Evolutionary conservation across 2,797 vertebrate species (phyloP).

Genomic region (Dryobates pubescens): DNA sequence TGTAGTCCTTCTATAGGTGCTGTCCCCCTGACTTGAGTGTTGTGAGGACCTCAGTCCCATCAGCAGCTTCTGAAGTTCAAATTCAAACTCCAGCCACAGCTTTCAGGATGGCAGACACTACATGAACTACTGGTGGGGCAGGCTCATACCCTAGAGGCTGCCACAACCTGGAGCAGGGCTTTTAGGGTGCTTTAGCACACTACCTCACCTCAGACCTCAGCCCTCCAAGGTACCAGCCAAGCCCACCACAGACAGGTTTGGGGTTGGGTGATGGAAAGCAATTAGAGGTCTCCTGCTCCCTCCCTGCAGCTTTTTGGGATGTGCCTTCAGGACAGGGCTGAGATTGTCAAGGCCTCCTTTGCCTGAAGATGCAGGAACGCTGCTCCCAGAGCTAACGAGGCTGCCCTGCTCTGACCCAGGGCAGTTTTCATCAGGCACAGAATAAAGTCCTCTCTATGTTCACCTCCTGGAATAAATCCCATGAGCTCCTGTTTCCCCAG

Average conservation of each 20-base stretch:
- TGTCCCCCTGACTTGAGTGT: not conserved
- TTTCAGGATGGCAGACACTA: not conserved
- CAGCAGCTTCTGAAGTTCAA: not conserved
- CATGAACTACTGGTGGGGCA: not conserved
- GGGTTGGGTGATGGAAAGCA: not conserved
- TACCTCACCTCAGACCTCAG: not conserved
- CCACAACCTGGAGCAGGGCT: not conserved
- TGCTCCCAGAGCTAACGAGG: conserved; percentile 4
- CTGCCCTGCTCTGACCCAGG: conserved; percentile 24
- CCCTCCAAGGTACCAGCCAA: not conserved
- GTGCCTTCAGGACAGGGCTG: not conserved
- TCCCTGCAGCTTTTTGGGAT: not conserved
- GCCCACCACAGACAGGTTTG: not conserved
- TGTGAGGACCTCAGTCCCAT: not conserved
- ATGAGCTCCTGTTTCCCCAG: conserved; percentile 34
- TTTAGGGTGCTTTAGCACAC: not conserved
- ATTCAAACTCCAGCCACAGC: accelerated
- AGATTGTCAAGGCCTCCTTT: accelerated
- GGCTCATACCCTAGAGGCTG: not conserved
- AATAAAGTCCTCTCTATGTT: conserved; percentile 20
- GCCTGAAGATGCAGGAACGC: not conserved
- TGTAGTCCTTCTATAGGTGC: not conserved
- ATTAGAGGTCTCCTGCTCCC: not conserved
- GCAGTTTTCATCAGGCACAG: conserved; percentile 13
- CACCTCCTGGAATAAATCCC: conserved; percentile 62